phyloP scores from a whole-genome alignment of 2,113 vertebrate species.

The Alosa alosa region DNA sequence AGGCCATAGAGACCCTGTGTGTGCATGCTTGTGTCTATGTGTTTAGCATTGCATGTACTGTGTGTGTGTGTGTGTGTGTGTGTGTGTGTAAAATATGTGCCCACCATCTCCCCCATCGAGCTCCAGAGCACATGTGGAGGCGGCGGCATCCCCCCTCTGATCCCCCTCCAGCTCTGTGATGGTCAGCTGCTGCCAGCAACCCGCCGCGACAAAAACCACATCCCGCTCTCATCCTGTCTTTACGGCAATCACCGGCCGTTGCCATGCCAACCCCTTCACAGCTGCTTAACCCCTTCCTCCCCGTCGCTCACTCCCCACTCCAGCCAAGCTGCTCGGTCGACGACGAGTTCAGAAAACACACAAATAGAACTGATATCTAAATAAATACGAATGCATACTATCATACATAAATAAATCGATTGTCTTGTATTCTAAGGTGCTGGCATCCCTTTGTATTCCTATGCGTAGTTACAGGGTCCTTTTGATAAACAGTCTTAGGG shows the following conservation, averaged over 20 bases:
- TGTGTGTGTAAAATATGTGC: background rate
- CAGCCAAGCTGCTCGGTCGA: background rate
- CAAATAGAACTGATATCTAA: background rate
- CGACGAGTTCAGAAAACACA: slow-evolving; percentile 3
- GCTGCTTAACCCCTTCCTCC: slow-evolving; percentile 11
- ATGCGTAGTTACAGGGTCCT: background rate
- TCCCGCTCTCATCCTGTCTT: slow-evolving; percentile 6
- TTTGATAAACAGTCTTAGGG: background rate
- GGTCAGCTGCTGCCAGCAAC: slow-evolving; percentile 1
- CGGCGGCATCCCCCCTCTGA: background rate
- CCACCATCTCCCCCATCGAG: background rate
- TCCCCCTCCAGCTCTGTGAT: background rate
- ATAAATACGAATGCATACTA: slow-evolving; percentile 16
- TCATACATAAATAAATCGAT: slow-evolving; percentile 41
- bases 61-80: background rate
- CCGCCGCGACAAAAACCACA: background rate
- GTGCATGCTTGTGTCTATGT: too few species aligned
- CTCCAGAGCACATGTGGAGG: background rate
- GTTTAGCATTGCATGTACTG: too few species aligned
- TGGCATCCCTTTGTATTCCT: slow-evolving; percentile 23
- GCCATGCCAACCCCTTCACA: background rate
- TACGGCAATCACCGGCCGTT: background rate
- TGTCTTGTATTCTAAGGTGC: slow-evolving; percentile 60
- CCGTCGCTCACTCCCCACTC: background rate
- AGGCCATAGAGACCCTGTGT: background rate